Conservation (phyloP, 2,888 invertebrate genomes). For the Acrocera orbiculus region DNA sequence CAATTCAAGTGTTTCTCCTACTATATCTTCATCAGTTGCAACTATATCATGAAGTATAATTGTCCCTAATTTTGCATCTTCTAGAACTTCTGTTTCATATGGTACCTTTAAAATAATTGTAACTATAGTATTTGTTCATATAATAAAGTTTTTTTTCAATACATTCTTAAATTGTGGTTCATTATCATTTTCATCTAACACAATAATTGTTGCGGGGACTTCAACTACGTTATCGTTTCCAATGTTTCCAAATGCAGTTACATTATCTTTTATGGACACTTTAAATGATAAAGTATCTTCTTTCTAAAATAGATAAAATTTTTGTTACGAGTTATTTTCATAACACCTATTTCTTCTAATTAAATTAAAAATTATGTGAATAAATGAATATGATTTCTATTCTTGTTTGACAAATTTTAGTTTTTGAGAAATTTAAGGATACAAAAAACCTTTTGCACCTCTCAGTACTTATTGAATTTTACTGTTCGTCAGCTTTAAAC, state of each 20-base stretch:
- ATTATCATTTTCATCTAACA: slow-evolving; percentile 79
- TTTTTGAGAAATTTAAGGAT: too few relatives aligned
- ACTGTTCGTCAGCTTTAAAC: too few relatives aligned
- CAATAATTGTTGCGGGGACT: slow-evolving; percentile 63
- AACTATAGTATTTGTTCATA: not conserved
- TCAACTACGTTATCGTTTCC: slow-evolving; percentile 53
- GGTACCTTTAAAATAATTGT: slow-evolving; percentile 42
- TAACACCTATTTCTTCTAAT: not conserved
- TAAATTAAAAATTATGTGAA: not conserved
- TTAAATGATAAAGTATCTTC: slow-evolving; percentile 62
- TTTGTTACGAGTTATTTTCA: not conserved
- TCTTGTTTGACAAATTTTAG: too few relatives aligned
- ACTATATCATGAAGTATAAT: slow-evolving; percentile 54
- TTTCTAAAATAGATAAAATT: slow-evolving; percentile 35
- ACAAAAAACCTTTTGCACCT: too few relatives aligned
- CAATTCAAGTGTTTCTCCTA: slow-evolving; percentile 65
- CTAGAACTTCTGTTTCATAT: slow-evolving; percentile 60
- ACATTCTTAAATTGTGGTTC: slow-evolving; percentile 62
- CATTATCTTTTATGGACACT: slow-evolving; percentile 65
- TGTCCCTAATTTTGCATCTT: slow-evolving; percentile 54
- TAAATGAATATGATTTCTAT: not conserved
- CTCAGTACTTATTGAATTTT: too few relatives aligned
- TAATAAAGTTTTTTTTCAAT: slow-evolving; percentile 22
- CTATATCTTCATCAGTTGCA: slow-evolving; percentile 62
- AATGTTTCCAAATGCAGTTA: slow-evolving; percentile 37